These are phyloP conservation scores for Acrobasis suavella DNA, from an alignment of 2,888 invertebrate species.

Conservation along the genomic window DNA sequence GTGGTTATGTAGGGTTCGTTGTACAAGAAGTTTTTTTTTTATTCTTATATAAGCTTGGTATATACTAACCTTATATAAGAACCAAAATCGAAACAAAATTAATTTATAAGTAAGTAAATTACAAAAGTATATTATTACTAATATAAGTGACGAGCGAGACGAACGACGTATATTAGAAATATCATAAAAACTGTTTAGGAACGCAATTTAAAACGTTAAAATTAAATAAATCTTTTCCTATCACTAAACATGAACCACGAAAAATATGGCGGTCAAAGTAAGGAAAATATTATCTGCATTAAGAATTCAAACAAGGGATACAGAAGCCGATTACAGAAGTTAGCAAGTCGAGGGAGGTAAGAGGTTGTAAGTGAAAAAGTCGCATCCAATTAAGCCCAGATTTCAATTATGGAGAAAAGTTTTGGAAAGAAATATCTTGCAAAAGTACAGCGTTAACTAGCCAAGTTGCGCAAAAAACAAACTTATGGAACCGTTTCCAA, in stretches of 20 bases:
- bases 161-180: too few species aligned
- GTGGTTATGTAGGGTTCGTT: too few species aligned
- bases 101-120: too few species aligned
- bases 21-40: too few species aligned
- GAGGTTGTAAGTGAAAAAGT: conserved; percentile 18
- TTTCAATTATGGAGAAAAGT: conserved; percentile 16
- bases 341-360: conserved; percentile 3
- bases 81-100: too few species aligned
- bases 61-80: too few species aligned
- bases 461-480: conserved; percentile 11
- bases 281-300: neutral
- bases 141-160: too few species aligned
- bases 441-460: conserved; percentile 5
- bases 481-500: neutral
- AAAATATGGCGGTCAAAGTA: neutral
- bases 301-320: conserved; percentile 1
- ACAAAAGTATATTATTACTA: too few species aligned
- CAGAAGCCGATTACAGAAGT: conserved; percentile 14
- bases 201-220: too few species aligned
- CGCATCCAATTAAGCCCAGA: conserved; percentile 12
- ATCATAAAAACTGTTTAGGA: too few species aligned
- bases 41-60: too few species aligned
- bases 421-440: conserved; percentile 13
- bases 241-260: neutral
- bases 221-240: too few species aligned